phyloP scores from a whole-genome alignment of 1,140 invertebrate genomes.

The Thalassaphorura encarpata region DNA sequence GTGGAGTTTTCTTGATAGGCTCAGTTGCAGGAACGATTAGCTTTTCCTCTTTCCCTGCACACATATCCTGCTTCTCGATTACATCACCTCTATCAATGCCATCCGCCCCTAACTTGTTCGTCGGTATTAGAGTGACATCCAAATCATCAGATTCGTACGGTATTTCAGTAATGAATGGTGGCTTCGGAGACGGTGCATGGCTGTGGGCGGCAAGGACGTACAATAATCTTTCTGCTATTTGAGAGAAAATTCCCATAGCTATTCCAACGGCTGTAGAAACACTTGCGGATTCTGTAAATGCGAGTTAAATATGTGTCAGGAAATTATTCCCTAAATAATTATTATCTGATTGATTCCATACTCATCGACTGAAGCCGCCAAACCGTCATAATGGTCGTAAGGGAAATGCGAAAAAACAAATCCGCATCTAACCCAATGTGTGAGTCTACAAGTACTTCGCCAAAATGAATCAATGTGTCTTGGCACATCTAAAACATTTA shows the following conservation, averaged over 20 bases:
- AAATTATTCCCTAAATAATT: not conserved
- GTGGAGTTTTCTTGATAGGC: too few species aligned
- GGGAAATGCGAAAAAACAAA: constrained; percentile 20
- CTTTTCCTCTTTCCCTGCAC: too few species aligned
- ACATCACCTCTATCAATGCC: too few species aligned
- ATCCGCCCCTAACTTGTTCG: too few species aligned
- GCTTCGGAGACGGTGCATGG: too few species aligned
- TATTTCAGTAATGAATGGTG: too few species aligned
- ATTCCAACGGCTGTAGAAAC: constrained; percentile 27
- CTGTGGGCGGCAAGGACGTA: too few species aligned
- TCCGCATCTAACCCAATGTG: constrained; percentile 17
- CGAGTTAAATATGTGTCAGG: constrained; percentile 1
- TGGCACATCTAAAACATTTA: constrained; percentile 11
- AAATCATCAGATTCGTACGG: too few species aligned
- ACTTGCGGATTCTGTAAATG: constrained; percentile 18
- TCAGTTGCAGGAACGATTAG: too few species aligned
- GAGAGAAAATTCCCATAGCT: constrained; percentile 24
- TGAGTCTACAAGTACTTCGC: constrained; percentile 15
- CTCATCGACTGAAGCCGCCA: constrained; percentile 25
- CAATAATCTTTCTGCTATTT: too few species aligned
- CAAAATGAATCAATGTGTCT: constrained; percentile 21
- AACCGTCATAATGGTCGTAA: constrained; percentile 23
- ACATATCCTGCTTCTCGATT: too few species aligned
- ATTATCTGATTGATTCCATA: not conserved
- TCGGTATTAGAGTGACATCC: too few species aligned